Evolutionary conservation across 2,797 vertebrate species (phyloP).

Genomic region (Lophius americanus): DNA sequence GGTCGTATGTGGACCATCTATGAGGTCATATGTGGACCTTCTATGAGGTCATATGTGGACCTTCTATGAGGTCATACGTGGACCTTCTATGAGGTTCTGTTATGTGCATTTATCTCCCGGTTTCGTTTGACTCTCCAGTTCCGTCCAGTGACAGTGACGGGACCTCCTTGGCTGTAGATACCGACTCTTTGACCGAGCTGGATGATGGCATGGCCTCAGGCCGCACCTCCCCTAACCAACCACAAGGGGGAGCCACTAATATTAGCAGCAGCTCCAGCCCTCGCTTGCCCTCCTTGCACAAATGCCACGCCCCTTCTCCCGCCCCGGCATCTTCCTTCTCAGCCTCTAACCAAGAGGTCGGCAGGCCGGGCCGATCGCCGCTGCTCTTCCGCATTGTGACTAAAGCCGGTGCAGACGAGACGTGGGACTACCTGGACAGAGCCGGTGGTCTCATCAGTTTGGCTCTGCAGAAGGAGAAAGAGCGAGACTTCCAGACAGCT

Average conservation of each 20-base stretch:
- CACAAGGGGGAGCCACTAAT: slow-evolving; percentile 78
- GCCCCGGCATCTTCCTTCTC: slow-evolving; percentile 67
- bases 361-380: slow-evolving; percentile 75
- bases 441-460: slow-evolving; percentile 91
- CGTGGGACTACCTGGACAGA: slow-evolving; percentile 90
- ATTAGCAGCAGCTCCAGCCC: slow-evolving; percentile 74
- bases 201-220: slow-evolving; percentile 99
- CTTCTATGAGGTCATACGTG: not conserved
- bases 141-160: slow-evolving; percentile 92
- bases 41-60: not conserved
- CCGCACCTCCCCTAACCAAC: slow-evolving; percentile 89
- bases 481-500: slow-evolving; percentile 91
- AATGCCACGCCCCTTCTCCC: slow-evolving; percentile 71
- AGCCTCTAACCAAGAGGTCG: slow-evolving; percentile 82
- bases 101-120: not conserved
- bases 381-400: slow-evolving; percentile 86
- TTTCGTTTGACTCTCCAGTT: slow-evolving; percentile 70
- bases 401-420: slow-evolving; percentile 65
- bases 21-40: not conserved
- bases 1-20: not conserved
- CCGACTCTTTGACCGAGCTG: slow-evolving; percentile 88
- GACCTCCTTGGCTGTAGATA: slow-evolving; percentile 88
- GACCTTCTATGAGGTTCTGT: not conserved
- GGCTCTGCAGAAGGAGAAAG: slow-evolving; percentile 92
- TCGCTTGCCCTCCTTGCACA: slow-evolving; percentile 66